Evolutionary conservation across 2,797 vertebrate genomes (phyloP).

Genomic region (Salmo trutta): DNA sequence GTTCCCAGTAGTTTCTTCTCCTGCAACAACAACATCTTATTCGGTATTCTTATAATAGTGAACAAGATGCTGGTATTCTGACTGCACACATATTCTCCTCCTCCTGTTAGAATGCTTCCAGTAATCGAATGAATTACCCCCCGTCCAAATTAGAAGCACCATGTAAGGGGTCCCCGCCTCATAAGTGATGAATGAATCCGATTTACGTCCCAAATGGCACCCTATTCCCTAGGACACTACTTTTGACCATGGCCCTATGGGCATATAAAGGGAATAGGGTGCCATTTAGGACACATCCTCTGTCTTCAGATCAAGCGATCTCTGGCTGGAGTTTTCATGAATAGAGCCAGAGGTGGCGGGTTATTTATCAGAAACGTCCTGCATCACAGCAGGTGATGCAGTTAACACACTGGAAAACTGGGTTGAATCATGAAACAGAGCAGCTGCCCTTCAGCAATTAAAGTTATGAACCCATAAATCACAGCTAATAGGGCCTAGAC

Average conservation of each 20-base stretch:
- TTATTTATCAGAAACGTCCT: constrained; percentile 64
- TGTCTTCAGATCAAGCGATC: constrained; percentile 33
- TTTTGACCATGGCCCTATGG: background rate
- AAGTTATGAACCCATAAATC: constrained; percentile 76
- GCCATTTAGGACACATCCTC: background rate
- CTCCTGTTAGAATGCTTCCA: constrained; percentile 54
- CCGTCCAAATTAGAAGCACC: constrained; percentile 51
- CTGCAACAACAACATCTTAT: constrained; percentile 53
- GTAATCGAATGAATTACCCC: constrained; percentile 66
- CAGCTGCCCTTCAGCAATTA: constrained; percentile 74
- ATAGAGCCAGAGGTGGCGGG: constrained; percentile 27
- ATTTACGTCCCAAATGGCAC: background rate
- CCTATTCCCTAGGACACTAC: background rate
- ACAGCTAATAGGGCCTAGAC: constrained; percentile 66
- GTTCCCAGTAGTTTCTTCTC: constrained; percentile 44
- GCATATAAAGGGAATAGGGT: background rate
- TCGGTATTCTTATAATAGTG: constrained; percentile 56
- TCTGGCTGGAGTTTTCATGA: constrained; percentile 37
- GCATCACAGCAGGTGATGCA: constrained; percentile 70
- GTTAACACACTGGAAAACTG: constrained; percentile 62
- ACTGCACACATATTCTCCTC: constrained; percentile 33
- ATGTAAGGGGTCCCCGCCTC: constrained; percentile 38
- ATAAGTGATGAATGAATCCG: constrained; percentile 49
- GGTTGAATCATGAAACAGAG: constrained; percentile 67
- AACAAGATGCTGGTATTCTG: constrained; percentile 42